These are phyloP conservation scores for Accipiter cooperii DNA, from an alignment of 2,113 vertebrate species.

Conservation along the genomic window DNA sequence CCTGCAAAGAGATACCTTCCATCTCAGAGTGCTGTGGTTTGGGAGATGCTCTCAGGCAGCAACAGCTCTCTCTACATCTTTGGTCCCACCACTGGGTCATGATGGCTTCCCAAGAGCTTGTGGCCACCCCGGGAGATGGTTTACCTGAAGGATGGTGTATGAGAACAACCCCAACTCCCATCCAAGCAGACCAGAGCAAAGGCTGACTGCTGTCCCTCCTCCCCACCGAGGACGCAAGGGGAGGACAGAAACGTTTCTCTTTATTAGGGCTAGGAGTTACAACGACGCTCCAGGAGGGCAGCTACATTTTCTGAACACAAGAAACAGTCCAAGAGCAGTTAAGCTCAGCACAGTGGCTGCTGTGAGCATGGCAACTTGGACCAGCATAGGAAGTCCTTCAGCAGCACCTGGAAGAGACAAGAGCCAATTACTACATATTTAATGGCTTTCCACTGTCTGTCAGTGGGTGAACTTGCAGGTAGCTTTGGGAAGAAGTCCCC, in stretches of 20 bases:
- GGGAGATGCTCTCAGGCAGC: neutral
- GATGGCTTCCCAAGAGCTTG: neutral
- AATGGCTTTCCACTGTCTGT: neutral
- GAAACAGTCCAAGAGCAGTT: neutral
- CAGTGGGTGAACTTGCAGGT: neutral
- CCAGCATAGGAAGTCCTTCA: neutral
- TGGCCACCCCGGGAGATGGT: no score
- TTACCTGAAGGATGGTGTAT: neutral
- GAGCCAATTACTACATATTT: neutral
- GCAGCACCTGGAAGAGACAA: neutral
- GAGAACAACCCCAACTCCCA: rapidly evolving
- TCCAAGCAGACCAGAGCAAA: neutral
- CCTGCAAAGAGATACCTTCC: neutral
- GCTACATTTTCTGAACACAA: neutral
- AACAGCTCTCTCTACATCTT: neutral
- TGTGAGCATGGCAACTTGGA: neutral
- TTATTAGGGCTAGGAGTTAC: neutral
- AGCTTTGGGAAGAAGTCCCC: neutral
- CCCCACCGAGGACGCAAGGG: neutral
- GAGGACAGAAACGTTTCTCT: neutral
- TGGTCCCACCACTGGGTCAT: neutral
- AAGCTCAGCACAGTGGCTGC: neutral
- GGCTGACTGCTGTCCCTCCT: no score
- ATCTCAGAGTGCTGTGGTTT: neutral
- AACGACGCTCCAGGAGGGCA: neutral